Conservation (phyloP, 1,140 invertebrate species). For the Campoletis sonorensis region DNA sequence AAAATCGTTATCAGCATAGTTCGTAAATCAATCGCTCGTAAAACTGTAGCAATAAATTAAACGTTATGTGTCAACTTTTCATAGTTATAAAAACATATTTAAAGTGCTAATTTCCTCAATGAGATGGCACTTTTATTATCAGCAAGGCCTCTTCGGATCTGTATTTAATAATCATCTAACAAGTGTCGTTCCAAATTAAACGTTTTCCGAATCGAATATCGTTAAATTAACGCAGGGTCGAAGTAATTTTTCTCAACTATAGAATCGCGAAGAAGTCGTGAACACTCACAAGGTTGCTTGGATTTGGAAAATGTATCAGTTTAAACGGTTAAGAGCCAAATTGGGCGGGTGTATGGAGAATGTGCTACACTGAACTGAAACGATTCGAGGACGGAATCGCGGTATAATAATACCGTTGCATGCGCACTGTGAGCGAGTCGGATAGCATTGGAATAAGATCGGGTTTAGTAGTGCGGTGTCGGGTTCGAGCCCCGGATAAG, state of each 20-base stretch:
- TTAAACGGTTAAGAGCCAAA: slow-evolving; percentile 3
- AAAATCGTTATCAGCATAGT: no score
- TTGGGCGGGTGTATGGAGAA: slow-evolving; percentile 9
- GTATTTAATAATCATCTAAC: no score
- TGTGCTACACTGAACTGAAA: slow-evolving; percentile 57
- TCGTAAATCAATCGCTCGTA: no score
- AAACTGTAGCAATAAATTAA: no score
- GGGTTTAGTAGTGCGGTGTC: slow-evolving; percentile 74
- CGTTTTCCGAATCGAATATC: not conserved
- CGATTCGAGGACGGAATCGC: slow-evolving; percentile 30
- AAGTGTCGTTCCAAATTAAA: not conserved
- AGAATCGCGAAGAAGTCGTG: slow-evolving; percentile 12
- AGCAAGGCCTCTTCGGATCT: no score
- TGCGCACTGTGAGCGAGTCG: slow-evolving; percentile 57
- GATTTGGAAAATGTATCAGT: slow-evolving; percentile 38
- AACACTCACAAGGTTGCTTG: slow-evolving; percentile 17
- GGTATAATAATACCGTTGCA: slow-evolving; percentile 66
- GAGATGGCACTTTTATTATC: no score
- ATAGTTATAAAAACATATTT: no score
- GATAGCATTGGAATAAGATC: slow-evolving; percentile 77
- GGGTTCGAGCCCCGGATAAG: slow-evolving; percentile 76
- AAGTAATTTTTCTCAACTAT: not conserved
- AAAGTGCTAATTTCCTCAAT: no score
- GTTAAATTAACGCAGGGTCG: not conserved
- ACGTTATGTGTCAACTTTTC: no score